Evolutionary conservation across 2,888 invertebrate species (phyloP).

Genomic region (Trimorus sp.): DNA sequence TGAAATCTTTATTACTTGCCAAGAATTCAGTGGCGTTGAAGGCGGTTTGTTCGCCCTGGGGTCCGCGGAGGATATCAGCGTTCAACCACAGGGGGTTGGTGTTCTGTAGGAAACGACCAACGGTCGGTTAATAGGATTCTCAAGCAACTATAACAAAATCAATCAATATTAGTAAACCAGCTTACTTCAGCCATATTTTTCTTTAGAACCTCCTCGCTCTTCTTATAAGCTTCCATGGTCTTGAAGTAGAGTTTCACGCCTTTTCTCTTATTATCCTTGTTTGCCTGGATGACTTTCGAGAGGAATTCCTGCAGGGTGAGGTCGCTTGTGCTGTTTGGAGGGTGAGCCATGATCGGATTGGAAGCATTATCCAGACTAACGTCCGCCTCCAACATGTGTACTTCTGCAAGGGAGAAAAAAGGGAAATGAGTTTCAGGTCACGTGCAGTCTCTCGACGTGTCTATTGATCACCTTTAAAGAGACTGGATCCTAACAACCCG

Average conservation of each 20-base stretch:
- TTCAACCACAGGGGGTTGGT: slow-evolving; percentile 92
- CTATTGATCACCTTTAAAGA: slow-evolving; percentile 74
- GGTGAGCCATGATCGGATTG: slow-evolving; percentile 93
- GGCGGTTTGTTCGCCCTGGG: slow-evolving; percentile 82
- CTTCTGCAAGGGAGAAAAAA: slow-evolving; percentile 58
- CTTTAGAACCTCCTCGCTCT: too few species aligned
- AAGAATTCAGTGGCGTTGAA: slow-evolving; percentile 87
- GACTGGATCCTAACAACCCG: slow-evolving; percentile 64
- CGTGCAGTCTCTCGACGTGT: slow-evolving; percentile 68
- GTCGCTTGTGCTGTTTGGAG: slow-evolving; percentile 88
- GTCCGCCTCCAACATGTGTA: slow-evolving; percentile 94
- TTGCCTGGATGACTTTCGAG: slow-evolving; percentile 82
- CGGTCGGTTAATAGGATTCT: too few species aligned
- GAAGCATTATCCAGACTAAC: slow-evolving; percentile 85
- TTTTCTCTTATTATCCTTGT: slow-evolving; percentile 81
- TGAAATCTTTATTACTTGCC: slow-evolving; percentile 79
- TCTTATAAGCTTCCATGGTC: slow-evolving; percentile 87
- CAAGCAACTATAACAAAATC: too few species aligned
- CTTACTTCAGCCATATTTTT: too few species aligned
- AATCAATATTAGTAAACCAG: too few species aligned
- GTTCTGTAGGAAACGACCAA: slow-evolving; percentile 82
- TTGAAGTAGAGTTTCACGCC: slow-evolving; percentile 96
- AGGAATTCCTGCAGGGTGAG: slow-evolving; percentile 89
- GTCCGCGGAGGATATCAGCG: slow-evolving; percentile 92
- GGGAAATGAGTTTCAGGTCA: slow-evolving; percentile 59